Percentiles rank a stretch among this genome's conserved stretches.
Conservation (phyloP, 1,140 invertebrate genomes). For the Ceratina australensis region DNA sequence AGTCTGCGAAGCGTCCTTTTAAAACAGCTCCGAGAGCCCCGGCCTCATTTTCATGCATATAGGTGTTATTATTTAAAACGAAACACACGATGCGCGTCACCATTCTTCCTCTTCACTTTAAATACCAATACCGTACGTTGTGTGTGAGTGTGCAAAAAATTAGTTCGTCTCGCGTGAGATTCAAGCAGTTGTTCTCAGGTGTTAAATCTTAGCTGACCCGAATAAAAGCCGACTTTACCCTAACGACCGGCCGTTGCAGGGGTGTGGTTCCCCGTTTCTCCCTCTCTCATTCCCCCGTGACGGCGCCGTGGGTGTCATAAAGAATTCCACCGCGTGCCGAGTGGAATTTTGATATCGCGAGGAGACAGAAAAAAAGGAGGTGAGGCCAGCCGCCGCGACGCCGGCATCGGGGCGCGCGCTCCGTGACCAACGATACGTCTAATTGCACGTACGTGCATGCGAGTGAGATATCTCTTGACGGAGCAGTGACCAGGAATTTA, state of each 20-base stretch:
- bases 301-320: conserved; percentile 57
- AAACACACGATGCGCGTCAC: too few relatives aligned
- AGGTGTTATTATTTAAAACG: too few relatives aligned
- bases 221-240: conserved; percentile 25
- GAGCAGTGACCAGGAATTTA: conserved; percentile 16
- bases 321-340: conserved; percentile 70
- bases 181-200: too few relatives aligned
- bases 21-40: background rate
- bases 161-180: too few relatives aligned
- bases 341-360: conserved; percentile 74
- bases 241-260: conserved; percentile 52
- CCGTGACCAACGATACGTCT: conserved; percentile 37
- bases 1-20: background rate
- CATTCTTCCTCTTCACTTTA: too few relatives aligned
- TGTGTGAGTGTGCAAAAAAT: too few relatives aligned
- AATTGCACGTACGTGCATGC: conserved; percentile 47
- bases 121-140: too few relatives aligned
- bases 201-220: too few relatives aligned
- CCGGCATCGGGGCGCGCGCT: conserved; percentile 10
- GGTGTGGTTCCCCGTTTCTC: conserved; percentile 56
- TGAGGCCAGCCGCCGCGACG: conserved; percentile 27
- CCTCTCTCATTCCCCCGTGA: conserved; percentile 11
- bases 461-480: background rate
- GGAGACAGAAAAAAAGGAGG: background rate
- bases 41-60: too few relatives aligned